phyloP scores from a whole-genome alignment of 2,888 invertebrate species.

The Digitonthophagus gazella region DNA sequence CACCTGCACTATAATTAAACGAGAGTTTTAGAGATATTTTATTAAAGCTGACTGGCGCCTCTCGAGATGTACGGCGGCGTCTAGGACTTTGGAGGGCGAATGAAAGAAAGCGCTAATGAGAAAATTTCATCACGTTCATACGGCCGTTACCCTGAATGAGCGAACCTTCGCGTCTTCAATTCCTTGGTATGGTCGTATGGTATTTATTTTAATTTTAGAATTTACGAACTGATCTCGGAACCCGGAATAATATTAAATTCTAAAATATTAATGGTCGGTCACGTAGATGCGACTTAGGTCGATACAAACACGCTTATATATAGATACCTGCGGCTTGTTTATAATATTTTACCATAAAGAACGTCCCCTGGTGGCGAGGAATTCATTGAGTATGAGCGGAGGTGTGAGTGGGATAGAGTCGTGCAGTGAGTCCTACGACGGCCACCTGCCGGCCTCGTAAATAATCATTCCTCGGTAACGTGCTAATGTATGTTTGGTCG shows the following conservation, averaged over 20 bases:
- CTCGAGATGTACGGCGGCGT: neutral
- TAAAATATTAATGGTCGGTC: neutral
- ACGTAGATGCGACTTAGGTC: neutral
- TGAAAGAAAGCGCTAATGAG: neutral
- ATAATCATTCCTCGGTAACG: neutral
- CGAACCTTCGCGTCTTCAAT: neutral
- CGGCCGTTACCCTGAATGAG: neutral
- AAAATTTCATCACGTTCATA: neutral
- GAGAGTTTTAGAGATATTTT: neutral
- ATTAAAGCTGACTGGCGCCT: neutral
- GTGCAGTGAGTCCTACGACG: neutral
- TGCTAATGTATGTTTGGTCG: neutral
- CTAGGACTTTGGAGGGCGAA: neutral
- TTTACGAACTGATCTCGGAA: neutral
- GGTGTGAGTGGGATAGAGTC: neutral
- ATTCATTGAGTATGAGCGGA: neutral
- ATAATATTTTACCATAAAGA: constrained; percentile 44
- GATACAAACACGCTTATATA: neutral
- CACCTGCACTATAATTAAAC: neutral
- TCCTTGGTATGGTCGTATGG: neutral
- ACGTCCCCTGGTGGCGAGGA: constrained; percentile 3
- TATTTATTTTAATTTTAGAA: neutral
- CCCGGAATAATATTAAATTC: neutral
- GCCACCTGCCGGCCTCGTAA: neutral
- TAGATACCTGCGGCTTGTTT: constrained; percentile 36